These are phyloP conservation scores for Sarcoramphus papa DNA, from an alignment of 2,797 vertebrate genomes.

Conservation along the genomic window DNA sequence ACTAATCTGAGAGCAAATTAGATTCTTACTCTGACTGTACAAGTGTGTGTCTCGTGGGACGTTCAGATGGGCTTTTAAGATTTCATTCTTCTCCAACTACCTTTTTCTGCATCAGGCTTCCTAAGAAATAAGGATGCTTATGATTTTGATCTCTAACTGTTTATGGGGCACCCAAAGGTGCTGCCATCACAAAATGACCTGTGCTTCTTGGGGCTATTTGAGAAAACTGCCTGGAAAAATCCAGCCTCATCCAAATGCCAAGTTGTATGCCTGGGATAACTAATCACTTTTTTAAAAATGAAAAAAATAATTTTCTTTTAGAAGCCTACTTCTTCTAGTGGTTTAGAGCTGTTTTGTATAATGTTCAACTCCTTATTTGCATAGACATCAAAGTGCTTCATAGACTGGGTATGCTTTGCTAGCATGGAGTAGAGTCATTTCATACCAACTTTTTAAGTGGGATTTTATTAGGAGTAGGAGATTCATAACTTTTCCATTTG, in stretches of 20 bases:
- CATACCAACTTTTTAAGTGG: neutral
- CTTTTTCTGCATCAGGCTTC: neutral
- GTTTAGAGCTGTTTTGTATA: neutral
- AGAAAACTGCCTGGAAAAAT: neutral
- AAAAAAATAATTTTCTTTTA: neutral
- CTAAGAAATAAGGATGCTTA: neutral
- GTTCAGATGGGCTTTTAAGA: neutral
- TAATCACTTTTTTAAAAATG: neutral
- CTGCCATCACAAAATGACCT: neutral
- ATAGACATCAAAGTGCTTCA: neutral
- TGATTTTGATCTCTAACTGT: neutral
- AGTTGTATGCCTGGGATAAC: neutral
- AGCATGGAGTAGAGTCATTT: neutral
- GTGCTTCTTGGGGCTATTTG: neutral
- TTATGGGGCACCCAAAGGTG: neutral
- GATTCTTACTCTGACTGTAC: neutral
- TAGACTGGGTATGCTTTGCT: neutral
- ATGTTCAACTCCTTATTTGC: neutral
- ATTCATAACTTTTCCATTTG: neutral
- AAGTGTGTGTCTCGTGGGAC: neutral
- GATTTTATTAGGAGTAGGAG: neutral
- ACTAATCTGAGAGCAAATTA: neutral
- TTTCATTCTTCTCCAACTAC: neutral
- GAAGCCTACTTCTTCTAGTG: neutral
- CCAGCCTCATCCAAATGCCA: neutral